phyloP scores from a whole-genome alignment of 2,113 vertebrate genomes.

The Ahaetulla prasina region DNA sequence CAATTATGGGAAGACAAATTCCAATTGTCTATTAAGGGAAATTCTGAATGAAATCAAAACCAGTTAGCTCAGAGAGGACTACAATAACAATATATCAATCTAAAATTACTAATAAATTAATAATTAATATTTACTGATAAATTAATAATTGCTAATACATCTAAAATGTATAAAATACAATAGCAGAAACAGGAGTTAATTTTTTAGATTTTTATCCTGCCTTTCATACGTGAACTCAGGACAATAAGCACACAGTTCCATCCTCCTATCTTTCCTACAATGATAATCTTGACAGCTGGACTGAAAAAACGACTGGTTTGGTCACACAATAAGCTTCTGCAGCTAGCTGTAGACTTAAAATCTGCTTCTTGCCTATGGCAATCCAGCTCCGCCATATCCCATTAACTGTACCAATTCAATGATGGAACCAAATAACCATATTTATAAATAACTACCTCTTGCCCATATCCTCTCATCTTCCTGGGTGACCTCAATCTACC shows the following conservation, averaged over 20 bases:
- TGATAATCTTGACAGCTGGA: not conserved
- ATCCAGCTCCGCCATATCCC: not conserved
- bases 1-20: not conserved
- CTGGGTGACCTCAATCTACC: no score
- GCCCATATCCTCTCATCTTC: no score
- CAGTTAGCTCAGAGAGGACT: not conserved
- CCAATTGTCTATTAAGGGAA: not conserved
- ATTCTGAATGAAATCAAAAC: not conserved
- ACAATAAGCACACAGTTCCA: not conserved
- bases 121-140: no score
- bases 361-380: not conserved
- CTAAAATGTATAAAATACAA: not conserved
- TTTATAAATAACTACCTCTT: no score
- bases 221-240: not conserved
- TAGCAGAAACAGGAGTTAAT: not conserved
- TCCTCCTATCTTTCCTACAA: not conserved
- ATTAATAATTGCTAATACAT: not conserved
- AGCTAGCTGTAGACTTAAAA: not conserved
- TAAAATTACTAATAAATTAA: not conserved
- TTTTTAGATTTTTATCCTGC: not conserved
- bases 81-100: not conserved
- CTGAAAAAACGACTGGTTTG: not conserved
- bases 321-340: not conserved
- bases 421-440: not conserved
- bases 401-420: not conserved